Evolutionary conservation across 2,113 vertebrate species (phyloP).

Genomic region (Theristicus caerulescens): DNA sequence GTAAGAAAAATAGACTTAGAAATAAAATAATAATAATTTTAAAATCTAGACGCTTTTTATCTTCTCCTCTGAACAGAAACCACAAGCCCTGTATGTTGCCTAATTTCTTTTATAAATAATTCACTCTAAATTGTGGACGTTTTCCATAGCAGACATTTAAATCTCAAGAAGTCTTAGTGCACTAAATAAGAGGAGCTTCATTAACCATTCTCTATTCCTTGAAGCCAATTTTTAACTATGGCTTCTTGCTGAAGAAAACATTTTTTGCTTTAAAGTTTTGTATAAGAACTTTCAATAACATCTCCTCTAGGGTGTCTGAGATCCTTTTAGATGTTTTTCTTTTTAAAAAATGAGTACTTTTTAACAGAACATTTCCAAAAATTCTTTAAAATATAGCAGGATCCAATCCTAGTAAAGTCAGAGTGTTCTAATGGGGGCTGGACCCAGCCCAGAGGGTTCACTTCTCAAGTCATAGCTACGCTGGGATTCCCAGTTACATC

Average conservation of each 20-base stretch:
- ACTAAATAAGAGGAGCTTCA: constrained; percentile 32
- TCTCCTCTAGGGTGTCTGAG: background rate
- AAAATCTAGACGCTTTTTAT: constrained; percentile 33
- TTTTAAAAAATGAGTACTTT: background rate
- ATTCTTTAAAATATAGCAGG: background rate
- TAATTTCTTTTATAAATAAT: constrained; percentile 55
- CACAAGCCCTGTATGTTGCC: constrained; percentile 10
- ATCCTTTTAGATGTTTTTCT: background rate
- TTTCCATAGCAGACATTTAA: constrained; percentile 25
- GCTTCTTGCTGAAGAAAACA: constrained; percentile 14
- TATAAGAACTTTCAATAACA: background rate
- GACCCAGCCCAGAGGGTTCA: background rate
- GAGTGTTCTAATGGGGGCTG: background rate
- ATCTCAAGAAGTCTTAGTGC: constrained; percentile 19
- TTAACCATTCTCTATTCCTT: constrained; percentile 38
- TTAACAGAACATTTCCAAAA: background rate
- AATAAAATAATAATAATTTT: constrained; percentile 29
- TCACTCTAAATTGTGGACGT: constrained; percentile 26
- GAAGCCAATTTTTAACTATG: constrained; percentile 30
- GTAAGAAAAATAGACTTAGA: constrained; percentile 26
- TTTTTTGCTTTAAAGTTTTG: background rate
- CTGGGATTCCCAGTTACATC: background rate
- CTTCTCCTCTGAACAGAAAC: constrained; percentile 33
- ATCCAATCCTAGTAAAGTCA: background rate
- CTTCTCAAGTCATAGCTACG: background rate